Evolutionary conservation across 2,888 invertebrate genomes (phyloP).

Genomic region (Erpobdella octoculata): DNA sequence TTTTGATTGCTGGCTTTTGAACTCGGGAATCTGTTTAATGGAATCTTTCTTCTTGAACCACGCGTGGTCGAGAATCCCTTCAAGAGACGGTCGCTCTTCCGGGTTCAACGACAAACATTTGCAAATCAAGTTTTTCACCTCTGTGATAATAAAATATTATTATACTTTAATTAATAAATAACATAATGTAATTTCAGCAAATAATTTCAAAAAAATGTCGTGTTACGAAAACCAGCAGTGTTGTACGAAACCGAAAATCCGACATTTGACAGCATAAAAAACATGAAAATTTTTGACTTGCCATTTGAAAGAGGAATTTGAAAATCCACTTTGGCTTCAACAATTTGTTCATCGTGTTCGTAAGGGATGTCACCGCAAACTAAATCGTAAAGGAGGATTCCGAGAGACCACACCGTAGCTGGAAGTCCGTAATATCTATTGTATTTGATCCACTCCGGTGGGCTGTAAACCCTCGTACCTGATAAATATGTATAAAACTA

Average conservation of each 20-base stretch:
- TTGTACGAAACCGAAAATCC: too few relatives aligned
- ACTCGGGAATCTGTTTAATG: neutral
- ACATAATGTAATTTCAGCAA: neutral
- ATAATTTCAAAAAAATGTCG: too few relatives aligned
- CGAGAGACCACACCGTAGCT: slow-evolving; percentile 61
- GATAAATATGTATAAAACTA: slow-evolving; percentile 27
- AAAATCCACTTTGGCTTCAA: slow-evolving; percentile 47
- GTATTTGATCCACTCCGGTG: slow-evolving; percentile 60
- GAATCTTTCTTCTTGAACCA: slow-evolving; percentile 51
- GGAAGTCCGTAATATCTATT: slow-evolving; percentile 57
- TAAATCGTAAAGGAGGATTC: slow-evolving; percentile 61
- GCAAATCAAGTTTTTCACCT: slow-evolving; percentile 57
- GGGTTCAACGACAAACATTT: slow-evolving; percentile 56
- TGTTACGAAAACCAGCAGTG: too few relatives aligned
- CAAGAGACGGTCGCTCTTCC: slow-evolving; percentile 54
- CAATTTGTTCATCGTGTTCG: slow-evolving; percentile 56
- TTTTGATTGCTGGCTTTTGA: neutral
- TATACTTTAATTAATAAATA: neutral
- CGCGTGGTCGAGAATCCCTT: slow-evolving; percentile 56
- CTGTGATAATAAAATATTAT: slow-evolving; percentile 37
- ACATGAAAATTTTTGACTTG: neutral
- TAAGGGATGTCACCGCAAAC: slow-evolving; percentile 62
- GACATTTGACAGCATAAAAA: too few relatives aligned
- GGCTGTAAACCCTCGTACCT: slow-evolving; percentile 61
- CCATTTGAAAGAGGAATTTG: slow-evolving; percentile 12